These are phyloP conservation scores for Baryphthengus martii DNA, from an alignment of 2,113 vertebrate species.

Conservation along the genomic window DNA sequence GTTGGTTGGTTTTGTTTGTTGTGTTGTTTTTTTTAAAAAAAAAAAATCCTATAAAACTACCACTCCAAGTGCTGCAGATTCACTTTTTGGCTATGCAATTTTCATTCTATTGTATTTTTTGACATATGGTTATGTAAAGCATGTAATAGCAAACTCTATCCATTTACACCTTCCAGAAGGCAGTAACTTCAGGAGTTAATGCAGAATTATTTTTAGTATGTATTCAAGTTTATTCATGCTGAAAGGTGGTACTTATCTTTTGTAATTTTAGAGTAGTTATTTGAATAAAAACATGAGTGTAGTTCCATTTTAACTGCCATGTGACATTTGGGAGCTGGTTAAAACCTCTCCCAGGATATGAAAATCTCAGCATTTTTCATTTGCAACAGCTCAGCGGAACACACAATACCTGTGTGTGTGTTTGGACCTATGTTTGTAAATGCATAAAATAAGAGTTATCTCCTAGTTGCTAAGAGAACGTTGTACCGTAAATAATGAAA, in stretches of 20 bases:
- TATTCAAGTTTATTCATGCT: conserved; percentile 72
- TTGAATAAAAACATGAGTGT: conserved; percentile 70
- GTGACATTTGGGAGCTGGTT: conserved; percentile 53
- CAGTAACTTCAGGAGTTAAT: conserved; percentile 54
- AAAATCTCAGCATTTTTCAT: conserved; percentile 21
- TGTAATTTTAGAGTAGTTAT: conserved; percentile 69
- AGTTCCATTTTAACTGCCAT: conserved; percentile 64
- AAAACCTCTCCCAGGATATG: background rate
- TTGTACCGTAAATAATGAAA: background rate
- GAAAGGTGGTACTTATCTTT: conserved; percentile 75
- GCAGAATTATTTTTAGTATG: conserved; percentile 65
- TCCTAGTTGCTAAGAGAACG: background rate
- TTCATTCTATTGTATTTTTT: conserved; percentile 32
- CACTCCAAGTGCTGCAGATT: background rate
- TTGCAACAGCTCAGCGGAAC: background rate
- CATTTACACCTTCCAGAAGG: conserved; percentile 40
- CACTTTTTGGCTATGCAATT: background rate
- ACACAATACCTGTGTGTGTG: background rate
- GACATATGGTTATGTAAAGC: conserved; percentile 55
- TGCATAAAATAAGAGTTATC: background rate
- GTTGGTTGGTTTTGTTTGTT: too few species aligned
- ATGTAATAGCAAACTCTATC: conserved; percentile 31
- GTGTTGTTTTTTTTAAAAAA: too few species aligned
- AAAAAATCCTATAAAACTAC: too few species aligned
- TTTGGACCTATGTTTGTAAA: background rate